Evolutionary conservation across 2,797 vertebrate genomes (phyloP).

Genomic region (Hippopotamyrus pictus): DNA sequence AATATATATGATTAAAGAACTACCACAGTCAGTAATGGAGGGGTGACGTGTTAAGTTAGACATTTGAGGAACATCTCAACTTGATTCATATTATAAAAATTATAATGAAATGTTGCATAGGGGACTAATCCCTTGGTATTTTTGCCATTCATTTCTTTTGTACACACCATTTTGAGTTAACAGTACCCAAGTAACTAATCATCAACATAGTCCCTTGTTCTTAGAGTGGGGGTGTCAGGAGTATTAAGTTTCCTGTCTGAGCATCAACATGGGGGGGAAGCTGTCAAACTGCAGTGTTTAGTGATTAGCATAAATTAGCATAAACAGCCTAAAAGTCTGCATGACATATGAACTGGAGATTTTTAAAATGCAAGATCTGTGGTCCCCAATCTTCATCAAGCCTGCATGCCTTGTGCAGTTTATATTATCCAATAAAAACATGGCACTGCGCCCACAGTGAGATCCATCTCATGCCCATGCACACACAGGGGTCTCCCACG

Average conservation of each 20-base stretch:
- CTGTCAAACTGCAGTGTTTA: neutral
- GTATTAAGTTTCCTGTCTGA: neutral
- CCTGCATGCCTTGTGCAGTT: neutral
- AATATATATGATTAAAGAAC: neutral
- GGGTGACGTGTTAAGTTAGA: neutral
- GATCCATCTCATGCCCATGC: neutral
- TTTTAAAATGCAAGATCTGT: neutral
- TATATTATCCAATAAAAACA: conserved; percentile 18
- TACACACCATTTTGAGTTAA: neutral
- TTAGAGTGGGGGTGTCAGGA: neutral
- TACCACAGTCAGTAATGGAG: neutral
- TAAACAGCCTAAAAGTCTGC: neutral
- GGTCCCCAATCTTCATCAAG: neutral
- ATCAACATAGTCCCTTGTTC: neutral
- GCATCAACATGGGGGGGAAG: neutral
- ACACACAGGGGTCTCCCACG: neutral
- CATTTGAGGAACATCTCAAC: neutral
- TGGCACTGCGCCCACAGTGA: neutral
- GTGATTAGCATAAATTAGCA: neutral
- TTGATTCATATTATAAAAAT: neutral
- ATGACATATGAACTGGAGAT: neutral
- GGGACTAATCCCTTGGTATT: neutral
- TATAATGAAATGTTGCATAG: neutral
- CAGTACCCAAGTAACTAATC: neutral
- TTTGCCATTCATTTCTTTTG: neutral